Conservation (phyloP, 2,113 vertebrate species). For the Oxyruncus cristatus region DNA sequence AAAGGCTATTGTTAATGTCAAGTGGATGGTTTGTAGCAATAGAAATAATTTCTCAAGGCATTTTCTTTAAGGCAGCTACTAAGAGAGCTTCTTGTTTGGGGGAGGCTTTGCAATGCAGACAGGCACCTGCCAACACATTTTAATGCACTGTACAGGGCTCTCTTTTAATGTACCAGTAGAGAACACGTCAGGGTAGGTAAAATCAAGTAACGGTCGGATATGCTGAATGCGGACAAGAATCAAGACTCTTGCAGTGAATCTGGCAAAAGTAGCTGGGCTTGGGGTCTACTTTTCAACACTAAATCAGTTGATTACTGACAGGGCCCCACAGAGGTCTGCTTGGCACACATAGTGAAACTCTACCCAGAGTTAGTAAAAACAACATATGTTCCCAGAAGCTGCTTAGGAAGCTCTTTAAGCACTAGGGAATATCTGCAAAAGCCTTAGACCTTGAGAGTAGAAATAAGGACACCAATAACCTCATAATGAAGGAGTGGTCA, state of each 20-base stretch:
- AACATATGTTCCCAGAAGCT: slow-evolving; percentile 62
- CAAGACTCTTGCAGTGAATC: background rate
- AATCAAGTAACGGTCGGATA: background rate
- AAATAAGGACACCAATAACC: background rate
- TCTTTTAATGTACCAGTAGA: background rate
- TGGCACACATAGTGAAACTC: slow-evolving; percentile 35
- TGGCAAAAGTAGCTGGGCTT: background rate
- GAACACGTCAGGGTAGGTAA: background rate
- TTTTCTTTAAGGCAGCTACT: background rate
- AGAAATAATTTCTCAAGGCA: background rate
- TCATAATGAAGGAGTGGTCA: background rate
- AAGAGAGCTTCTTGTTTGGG: background rate
- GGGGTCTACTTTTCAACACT: background rate
- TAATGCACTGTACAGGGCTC: background rate
- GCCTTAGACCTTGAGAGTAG: background rate
- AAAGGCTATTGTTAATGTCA: background rate
- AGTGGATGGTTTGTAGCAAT: background rate
- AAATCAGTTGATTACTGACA: background rate
- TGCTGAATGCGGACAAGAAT: background rate
- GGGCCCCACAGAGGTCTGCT: background rate
- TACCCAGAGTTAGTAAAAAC: slow-evolving; percentile 49
- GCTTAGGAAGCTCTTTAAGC: slow-evolving; percentile 50
- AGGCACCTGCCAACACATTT: background rate
- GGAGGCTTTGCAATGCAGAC: background rate
- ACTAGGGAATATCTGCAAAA: slow-evolving; percentile 5